phyloP scores from a whole-genome alignment of 92 coral and sea anemone species.

The Porites evermanni region DNA sequence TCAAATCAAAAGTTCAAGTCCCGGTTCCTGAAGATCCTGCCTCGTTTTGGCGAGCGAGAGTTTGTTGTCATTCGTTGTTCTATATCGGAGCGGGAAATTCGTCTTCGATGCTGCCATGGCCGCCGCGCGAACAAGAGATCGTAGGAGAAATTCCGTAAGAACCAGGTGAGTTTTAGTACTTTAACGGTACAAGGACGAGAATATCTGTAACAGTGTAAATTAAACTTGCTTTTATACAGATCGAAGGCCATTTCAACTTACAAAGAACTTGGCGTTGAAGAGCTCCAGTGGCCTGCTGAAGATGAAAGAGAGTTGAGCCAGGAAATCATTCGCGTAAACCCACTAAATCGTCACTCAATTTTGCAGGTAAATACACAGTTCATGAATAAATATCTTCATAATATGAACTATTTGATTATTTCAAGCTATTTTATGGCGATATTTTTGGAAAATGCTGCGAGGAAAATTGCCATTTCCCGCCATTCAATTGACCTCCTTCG shows the following conservation, averaged over 20 bases:
- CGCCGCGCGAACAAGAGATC: slow-evolving; percentile 31
- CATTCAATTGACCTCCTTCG: background rate
- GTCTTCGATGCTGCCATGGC: slow-evolving; percentile 53
- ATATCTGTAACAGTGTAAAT: background rate
- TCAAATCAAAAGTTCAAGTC: background rate
- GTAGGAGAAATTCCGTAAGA: slow-evolving; percentile 13
- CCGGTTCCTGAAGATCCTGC: background rate
- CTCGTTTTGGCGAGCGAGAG: slow-evolving; percentile 12
- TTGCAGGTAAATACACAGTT: slow-evolving; percentile 49
- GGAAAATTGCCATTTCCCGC: slow-evolving; percentile 11
- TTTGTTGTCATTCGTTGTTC: slow-evolving; percentile 35
- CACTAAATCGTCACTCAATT: slow-evolving; percentile 36
- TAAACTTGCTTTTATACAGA: background rate
- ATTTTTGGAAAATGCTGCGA: background rate
- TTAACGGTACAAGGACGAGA: background rate
- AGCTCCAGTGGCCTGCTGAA: slow-evolving; percentile 89
- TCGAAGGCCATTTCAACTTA: slow-evolving; percentile 6
- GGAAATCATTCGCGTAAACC: slow-evolving; percentile 50
- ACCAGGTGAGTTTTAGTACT: slow-evolving; percentile 10
- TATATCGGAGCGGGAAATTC: slow-evolving; percentile 41
- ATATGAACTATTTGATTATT: background rate
- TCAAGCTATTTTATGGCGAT: background rate
- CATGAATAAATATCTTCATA: slow-evolving; percentile 11
- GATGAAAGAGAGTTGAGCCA: slow-evolving; percentile 86
- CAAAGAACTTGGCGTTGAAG: slow-evolving; percentile 76